These are phyloP conservation scores for Eurosta solidaginis DNA, from an alignment of 1,140 invertebrate species.

Conservation along the genomic window DNA sequence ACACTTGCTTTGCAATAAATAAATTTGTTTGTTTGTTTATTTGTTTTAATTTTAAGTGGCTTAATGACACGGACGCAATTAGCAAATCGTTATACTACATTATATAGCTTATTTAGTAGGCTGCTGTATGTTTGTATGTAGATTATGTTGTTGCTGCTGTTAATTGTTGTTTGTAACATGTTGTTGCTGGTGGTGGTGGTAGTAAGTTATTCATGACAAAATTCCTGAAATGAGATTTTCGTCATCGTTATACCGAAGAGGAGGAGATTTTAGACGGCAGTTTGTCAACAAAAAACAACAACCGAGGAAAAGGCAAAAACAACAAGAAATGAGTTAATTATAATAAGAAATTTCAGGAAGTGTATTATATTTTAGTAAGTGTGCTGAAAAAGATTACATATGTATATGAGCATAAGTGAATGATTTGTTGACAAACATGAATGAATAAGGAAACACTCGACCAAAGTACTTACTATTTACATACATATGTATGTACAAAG, in stretches of 20 bases:
- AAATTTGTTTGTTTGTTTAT: slow-evolving; percentile 55
- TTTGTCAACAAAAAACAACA: not conserved
- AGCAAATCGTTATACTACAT: slow-evolving; percentile 47
- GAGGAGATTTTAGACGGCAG: not conserved
- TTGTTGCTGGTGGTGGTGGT: not conserved
- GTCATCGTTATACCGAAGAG: slow-evolving; percentile 4
- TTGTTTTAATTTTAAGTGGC: slow-evolving; percentile 49
- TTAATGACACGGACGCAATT: slow-evolving; percentile 58
- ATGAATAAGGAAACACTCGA: not conserved
- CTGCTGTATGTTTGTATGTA: not conserved
- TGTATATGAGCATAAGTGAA: not conserved
- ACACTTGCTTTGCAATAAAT: slow-evolving; percentile 56
- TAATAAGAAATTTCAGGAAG: not conserved
- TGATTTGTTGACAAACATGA: not conserved
- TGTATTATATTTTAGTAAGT: not conserved
- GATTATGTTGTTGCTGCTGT: not conserved
- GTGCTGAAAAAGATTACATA: not conserved
- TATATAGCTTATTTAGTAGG: not conserved
- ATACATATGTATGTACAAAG: not conserved
- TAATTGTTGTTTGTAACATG: not conserved
- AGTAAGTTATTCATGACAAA: slow-evolving; percentile 13
- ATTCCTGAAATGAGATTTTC: slow-evolving; percentile 18
- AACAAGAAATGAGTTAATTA: not conserved
- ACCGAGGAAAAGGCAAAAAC: not conserved
- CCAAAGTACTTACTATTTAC: no score